Conservation (phyloP, 2,797 vertebrate genomes). For the Syncerus caffer region DNA sequence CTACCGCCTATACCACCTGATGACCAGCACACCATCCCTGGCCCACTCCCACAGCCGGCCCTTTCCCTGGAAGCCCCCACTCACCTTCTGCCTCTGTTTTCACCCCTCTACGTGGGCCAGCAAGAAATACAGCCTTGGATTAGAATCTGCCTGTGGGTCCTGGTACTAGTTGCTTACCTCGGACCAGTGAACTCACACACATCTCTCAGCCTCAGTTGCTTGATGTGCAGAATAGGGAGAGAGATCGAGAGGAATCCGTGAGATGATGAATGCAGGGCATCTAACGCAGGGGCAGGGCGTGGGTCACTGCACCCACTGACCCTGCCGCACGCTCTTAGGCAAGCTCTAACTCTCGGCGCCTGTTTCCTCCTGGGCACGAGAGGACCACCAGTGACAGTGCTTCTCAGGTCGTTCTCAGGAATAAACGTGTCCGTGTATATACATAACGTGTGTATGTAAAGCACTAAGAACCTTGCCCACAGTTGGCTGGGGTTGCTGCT, state of each 20-base stretch:
- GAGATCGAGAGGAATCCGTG: neutral
- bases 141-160: neutral
- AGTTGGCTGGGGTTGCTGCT: neutral
- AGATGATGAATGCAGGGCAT: too few relatives aligned
- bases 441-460: neutral
- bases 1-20: neutral
- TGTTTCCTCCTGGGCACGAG: neutral
- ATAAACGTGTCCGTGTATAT: neutral
- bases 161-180: neutral
- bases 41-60: neutral
- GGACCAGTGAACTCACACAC: neutral
- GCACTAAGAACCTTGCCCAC: neutral
- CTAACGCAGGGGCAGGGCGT: neutral
- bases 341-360: neutral
- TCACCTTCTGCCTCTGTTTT: neutral
- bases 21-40: neutral
- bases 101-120: neutral
- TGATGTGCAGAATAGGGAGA: neutral
- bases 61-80: neutral
- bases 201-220: neutral
- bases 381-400: neutral
- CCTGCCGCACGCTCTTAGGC: neutral
- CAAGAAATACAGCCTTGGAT: neutral
- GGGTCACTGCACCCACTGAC: neutral
- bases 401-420: neutral